Evolutionary conservation across 2,888 invertebrate species (phyloP), one percentile per base, ranked within the genome.

Genomic region (Meteorus cinctellus): DNA sequence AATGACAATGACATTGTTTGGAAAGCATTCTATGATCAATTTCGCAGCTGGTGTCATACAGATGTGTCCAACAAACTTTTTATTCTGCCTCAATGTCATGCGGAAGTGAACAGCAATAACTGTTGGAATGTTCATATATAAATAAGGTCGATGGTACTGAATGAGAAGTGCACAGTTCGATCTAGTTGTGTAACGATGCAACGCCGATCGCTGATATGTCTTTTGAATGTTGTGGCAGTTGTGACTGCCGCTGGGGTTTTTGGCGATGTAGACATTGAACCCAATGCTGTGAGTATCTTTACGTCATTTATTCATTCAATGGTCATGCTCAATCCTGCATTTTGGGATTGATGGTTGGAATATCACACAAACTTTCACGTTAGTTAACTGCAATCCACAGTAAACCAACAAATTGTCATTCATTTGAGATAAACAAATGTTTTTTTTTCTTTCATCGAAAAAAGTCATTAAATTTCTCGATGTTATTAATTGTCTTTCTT

Each of bases 201-300:
- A 51, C 70, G 45, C 31, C 31, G 31, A 5, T 51, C 24, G 65
- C 19, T 82, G 29, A 59, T 85, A 63, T 82, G 75, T 77, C 19
- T 86, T 24, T 75, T 85, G 34, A 81, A 80, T 59, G 24, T 82
- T 59, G 81, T 81, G 76, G 82, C 84, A 27, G 77, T 65, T 36
- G 82, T 82, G 65, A 74, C 81, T 75, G 83, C 82, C 65, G 71
- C 83, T 27, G 82, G 83, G 16, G 73, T 86, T 69, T 81, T 78
- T 55, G 84, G 82, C 29, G 41, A 72, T 16, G 82, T 79, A 2
- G 51, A 67, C n/a, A 19, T 79, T 48, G 66, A 77, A 34, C 14
- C 16, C 4, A 55, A 73, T 74, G 29, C 73, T 12, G 80, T 81
- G 68, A 82, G 80, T 75, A 41, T 41, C 0, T 12, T 12, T 0